Conservation (phyloP, 2,113 vertebrate genomes). For the Nesoenas mayeri region DNA sequence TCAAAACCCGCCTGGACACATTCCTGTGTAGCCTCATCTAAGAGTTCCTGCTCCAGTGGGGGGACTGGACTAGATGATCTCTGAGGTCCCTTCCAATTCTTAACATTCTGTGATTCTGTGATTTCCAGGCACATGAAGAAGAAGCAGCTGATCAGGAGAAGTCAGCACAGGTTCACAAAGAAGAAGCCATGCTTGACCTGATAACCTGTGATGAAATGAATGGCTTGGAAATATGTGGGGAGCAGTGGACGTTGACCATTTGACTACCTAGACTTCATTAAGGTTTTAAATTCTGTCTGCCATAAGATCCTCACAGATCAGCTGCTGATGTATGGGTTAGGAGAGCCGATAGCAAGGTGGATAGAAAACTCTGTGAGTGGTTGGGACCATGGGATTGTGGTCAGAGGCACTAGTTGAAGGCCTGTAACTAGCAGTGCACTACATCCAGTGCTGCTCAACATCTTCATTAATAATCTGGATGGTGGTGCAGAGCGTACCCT, state of each 20-base stretch:
- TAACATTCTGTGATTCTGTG: too few species aligned
- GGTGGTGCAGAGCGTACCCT: background rate
- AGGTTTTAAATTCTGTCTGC: background rate
- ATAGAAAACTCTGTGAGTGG: background rate
- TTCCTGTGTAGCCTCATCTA: too few species aligned
- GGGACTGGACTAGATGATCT: too few species aligned
- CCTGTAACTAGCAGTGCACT: background rate
- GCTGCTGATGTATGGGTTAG: background rate
- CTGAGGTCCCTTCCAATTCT: too few species aligned
- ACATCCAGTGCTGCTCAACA: background rate
- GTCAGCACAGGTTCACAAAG: background rate
- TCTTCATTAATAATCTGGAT: background rate
- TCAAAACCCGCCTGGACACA: too few species aligned
- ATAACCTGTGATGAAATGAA: background rate
- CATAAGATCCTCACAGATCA: background rate
- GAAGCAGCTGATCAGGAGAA: background rate
- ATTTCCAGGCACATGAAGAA: background rate
- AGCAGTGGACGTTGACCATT: background rate
- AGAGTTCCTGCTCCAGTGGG: too few species aligned
- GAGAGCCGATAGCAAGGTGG: background rate
- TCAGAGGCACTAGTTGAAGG: background rate
- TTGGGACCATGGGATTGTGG: background rate
- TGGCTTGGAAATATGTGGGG: background rate
- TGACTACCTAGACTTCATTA: background rate
- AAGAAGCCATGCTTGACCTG: background rate